phyloP scores from a whole-genome alignment of 2,888 invertebrate species.

The Nemotelus nigrinus region DNA sequence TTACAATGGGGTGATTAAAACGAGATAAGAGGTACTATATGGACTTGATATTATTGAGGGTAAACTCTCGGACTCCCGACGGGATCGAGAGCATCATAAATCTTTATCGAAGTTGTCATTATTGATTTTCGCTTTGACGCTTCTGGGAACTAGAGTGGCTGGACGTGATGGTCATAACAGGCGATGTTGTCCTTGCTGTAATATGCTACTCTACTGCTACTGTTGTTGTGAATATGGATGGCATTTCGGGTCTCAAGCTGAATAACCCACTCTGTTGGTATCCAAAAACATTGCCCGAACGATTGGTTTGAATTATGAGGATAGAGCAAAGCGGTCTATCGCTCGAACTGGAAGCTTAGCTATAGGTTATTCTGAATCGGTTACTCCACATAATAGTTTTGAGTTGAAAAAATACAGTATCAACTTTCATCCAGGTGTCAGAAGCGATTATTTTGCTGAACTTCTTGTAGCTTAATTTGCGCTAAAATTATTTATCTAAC shows the following conservation, averaged over 20 bases:
- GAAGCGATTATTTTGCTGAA: too few relatives aligned
- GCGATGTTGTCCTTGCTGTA: conserved; percentile 35
- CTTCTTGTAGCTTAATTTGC: too few relatives aligned
- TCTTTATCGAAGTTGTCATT: conserved; percentile 64
- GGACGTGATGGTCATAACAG: conserved; percentile 40
- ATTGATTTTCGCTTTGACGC: conserved; percentile 61
- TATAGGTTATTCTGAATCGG: too few relatives aligned
- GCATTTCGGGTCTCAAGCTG: conserved; percentile 2
- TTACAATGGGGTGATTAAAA: conserved; percentile 32
- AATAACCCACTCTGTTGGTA: conserved; percentile 22
- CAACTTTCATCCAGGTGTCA: too few relatives aligned
- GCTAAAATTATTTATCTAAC: too few relatives aligned
- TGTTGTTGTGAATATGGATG: conserved; percentile 30
- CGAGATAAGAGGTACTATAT: conserved; percentile 23
- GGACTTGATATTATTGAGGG: not conserved
- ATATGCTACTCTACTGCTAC: not conserved
- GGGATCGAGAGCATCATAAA: conserved; percentile 57
- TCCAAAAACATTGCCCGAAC: not conserved
- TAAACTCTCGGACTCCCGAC: conserved; percentile 35
- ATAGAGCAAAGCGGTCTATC: too few relatives aligned
- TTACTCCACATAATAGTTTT: too few relatives aligned
- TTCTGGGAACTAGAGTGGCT: conserved; percentile 51
- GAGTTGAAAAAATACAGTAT: too few relatives aligned
- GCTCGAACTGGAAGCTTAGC: too few relatives aligned
- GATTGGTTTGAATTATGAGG: too few relatives aligned